Evolutionary conservation across 2,888 invertebrate genomes (phyloP).

Genomic region (Drosophila maculinotata): DNA sequence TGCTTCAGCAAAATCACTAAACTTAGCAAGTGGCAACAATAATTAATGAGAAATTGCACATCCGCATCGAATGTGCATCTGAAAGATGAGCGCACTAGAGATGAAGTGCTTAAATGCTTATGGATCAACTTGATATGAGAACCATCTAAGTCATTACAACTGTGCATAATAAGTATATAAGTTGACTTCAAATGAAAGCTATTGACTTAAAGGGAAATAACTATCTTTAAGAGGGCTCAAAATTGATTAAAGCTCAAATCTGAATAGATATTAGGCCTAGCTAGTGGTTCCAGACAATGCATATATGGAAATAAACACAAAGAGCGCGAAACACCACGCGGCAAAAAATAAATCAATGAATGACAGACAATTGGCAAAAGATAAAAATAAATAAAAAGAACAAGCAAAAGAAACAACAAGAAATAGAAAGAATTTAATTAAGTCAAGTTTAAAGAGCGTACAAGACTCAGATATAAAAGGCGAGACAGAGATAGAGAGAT

Average conservation of each 20-base stretch:
- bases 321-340: slow-evolving; percentile 1
- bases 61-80: slow-evolving; percentile 35
- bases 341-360: slow-evolving; percentile 64
- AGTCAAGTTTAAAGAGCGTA: slow-evolving; percentile 67
- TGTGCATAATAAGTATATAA: background rate
- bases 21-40: slow-evolving; percentile 7
- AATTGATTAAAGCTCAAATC: slow-evolving; percentile 3
- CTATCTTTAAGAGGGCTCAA: slow-evolving; percentile 10
- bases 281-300: slow-evolving; percentile 1
- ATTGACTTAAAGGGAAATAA: slow-evolving; percentile 10
- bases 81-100: slow-evolving; percentile 10
- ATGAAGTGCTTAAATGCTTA: slow-evolving; percentile 14
- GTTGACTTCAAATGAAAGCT: slow-evolving; percentile 2
- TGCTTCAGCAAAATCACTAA: slow-evolving; percentile 4
- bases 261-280: slow-evolving; percentile 1
- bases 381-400: slow-evolving; percentile 68
- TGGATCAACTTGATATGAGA: slow-evolving; percentile 4
- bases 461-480: slow-evolving; percentile 9
- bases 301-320: slow-evolving; percentile 7
- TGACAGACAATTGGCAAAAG: slow-evolving; percentile 54
- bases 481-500: slow-evolving; percentile 2
- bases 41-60: slow-evolving; percentile 22
- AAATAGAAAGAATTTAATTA: slow-evolving; percentile 68
- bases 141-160: slow-evolving; percentile 7
- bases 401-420: too few species aligned